Percentiles rank a stretch among this genome's conserved stretches.
Conservation (phyloP, 2,797 vertebrate species). For the Salmo trutta region DNA sequence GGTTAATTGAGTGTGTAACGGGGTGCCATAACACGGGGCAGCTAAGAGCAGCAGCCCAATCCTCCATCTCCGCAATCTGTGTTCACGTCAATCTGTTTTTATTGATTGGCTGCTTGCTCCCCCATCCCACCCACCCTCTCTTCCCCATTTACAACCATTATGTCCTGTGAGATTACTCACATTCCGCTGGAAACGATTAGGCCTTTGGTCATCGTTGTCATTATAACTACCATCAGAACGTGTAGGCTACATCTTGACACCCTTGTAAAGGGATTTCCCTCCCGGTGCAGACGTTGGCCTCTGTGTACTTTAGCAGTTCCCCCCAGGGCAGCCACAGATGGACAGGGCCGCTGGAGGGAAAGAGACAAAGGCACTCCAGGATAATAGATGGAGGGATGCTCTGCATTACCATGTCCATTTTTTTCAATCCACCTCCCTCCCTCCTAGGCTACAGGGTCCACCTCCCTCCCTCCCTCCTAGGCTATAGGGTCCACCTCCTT, state of each 20-base stretch:
- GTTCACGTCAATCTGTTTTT: conserved; percentile 57
- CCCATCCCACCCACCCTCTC: neutral
- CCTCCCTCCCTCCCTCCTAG: conserved; percentile 11
- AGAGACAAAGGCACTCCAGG: conserved; percentile 44
- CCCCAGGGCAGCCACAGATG: conserved; percentile 18
- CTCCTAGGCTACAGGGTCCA: neutral
- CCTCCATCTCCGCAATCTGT: conserved; percentile 20
- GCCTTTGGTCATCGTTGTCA: conserved; percentile 41
- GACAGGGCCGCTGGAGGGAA: conserved; percentile 32
- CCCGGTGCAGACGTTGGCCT: conserved; percentile 40
- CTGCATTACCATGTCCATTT: neutral
- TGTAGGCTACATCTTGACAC: conserved; percentile 53
- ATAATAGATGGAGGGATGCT: neutral
- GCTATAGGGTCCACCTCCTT: neutral
- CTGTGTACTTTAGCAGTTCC: conserved; percentile 33
- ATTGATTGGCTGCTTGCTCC: conserved; percentile 62
- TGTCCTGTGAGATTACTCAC: neutral
- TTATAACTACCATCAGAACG: conserved; percentile 53
- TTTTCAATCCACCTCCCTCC: neutral
- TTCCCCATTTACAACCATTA: neutral
- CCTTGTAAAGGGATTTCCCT: conserved; percentile 67
- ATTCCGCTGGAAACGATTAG: conserved; percentile 54
- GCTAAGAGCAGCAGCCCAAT: conserved; percentile 55
- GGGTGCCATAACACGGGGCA: conserved; percentile 59
- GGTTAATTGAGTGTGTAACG: conserved; percentile 78